Conservation (phyloP, 2,113 vertebrate genomes). For the Gavialis gangeticus region DNA sequence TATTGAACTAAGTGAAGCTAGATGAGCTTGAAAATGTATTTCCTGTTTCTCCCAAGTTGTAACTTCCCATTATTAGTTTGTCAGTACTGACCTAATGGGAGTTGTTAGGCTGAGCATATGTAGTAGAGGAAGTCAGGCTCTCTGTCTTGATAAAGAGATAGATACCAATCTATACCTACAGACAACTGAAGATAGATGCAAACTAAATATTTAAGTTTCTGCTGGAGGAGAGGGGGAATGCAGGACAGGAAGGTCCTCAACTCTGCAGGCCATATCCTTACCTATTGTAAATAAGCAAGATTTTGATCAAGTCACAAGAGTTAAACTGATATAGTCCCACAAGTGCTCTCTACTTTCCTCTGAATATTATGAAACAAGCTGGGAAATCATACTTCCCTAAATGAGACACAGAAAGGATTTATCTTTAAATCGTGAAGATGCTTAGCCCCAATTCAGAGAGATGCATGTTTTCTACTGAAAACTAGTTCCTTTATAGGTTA, state of each 20-base stretch:
- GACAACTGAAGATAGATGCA: background rate
- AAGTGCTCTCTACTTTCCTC: background rate
- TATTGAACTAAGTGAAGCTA: conserved; percentile 57
- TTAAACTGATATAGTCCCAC: background rate
- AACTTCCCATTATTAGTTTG: conserved; percentile 43
- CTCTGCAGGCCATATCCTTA: background rate
- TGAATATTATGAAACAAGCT: background rate
- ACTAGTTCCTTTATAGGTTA: background rate
- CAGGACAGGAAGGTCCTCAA: background rate
- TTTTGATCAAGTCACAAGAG: background rate
- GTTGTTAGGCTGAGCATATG: conserved; percentile 9
- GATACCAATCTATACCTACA: background rate
- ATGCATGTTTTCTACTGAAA: background rate
- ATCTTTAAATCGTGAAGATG: background rate
- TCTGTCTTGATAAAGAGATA: background rate
- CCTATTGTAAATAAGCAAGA: background rate
- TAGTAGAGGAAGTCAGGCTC: background rate
- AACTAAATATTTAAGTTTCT: background rate
- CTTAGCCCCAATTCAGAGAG: background rate
- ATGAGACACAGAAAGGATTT: background rate
- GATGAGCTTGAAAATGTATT: conserved; percentile 45
- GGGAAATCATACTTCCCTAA: background rate
- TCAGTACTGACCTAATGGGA: background rate
- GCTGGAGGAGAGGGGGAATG: background rate
- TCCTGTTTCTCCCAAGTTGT: conserved; percentile 7